Conservation (phyloP, 2,888 invertebrate genomes). For the Automeris io region DNA sequence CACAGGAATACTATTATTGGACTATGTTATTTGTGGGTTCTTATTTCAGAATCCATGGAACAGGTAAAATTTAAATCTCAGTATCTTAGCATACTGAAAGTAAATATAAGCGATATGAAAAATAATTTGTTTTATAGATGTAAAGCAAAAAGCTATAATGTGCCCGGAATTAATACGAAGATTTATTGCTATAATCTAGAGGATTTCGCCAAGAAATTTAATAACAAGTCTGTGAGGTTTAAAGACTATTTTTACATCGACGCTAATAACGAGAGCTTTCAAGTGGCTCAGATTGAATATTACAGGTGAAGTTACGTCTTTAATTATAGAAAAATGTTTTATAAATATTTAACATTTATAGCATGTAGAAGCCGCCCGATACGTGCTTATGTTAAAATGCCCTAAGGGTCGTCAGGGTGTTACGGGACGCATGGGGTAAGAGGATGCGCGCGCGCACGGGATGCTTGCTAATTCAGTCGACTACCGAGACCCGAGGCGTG, state of each 20-base stretch:
- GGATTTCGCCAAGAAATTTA: constrained; percentile 13
- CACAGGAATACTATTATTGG: constrained; percentile 19
- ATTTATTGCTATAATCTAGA: constrained; percentile 15
- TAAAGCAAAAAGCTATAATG: constrained; percentile 1
- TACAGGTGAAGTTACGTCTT: constrained; percentile 15
- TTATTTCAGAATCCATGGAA: constrained; percentile 38
- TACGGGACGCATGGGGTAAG: too few relatives aligned
- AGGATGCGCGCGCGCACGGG: too few relatives aligned
- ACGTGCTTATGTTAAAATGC: too few relatives aligned
- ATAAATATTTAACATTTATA: too few relatives aligned
- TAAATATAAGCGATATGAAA: not conserved
- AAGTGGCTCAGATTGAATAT: constrained; percentile 20
- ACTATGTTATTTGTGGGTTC: constrained; percentile 27
- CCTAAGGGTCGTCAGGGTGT: too few relatives aligned
- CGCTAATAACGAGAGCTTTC: constrained; percentile 13
- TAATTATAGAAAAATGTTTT: not conserved
- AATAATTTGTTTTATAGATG: constrained; percentile 15
- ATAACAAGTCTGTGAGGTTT: constrained; percentile 8
- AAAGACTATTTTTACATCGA: constrained; percentile 9
- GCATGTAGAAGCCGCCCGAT: too few relatives aligned
- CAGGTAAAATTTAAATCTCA: constrained; percentile 21
- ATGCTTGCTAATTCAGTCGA: too few relatives aligned
- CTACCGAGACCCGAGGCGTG: too few relatives aligned
- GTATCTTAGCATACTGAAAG: not conserved
- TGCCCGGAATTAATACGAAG: constrained; percentile 7